Base-by-base conservation (phyloP, 2,797 vertebrate species). In the Oryzias dopingdopingensis region DNA sequence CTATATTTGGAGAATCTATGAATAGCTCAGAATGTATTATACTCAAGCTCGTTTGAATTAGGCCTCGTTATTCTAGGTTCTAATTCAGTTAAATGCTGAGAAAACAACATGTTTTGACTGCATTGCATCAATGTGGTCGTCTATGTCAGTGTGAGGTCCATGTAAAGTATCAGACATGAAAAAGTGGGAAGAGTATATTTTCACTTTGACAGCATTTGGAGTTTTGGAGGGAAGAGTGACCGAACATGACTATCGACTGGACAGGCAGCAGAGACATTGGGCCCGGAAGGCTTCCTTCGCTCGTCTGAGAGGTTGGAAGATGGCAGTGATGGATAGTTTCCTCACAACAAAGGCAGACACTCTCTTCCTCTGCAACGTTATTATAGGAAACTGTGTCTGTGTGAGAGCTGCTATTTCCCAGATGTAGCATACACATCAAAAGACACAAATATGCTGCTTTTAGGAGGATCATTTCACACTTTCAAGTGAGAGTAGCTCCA, bases 51-150 rank as follows among this genome's bases (percentile, higher is more conserved):
- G 6, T 26, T 37, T 12, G 8, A 37, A 37, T 13, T 13, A 37
- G 32, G 32, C 72, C 72, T 74, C 67, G 68, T 85, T 83, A 83
- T 87, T 83, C 70, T 67, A 66, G 66, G 65, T 69, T 76, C 76
- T 81, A 83, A 84, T 80, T 79, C 65, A 23, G 47, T 80, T 77
- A 83, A 85, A 83, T 69, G 65, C 75, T 62, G 67, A 49, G 55
- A 65, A 59, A 75, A 70, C 78, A 72, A 77, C 71, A 72, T 53
- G 48, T 82, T 82, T 82, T 52, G 63, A 14, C 32, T 46, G 68
- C 40, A 70, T 14, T 53, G 56, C 56, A 55, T 1, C 16, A 42
- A 41, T 10, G 43, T 45, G 62, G 17, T 7, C 20, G 16, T 20
- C 41, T 13, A 69, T 66, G 59, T 52, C 46, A 45, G 46, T 64